Evolutionary conservation across 2,113 vertebrate genomes (phyloP).

Genomic region (Atherinomorus stipes): DNA sequence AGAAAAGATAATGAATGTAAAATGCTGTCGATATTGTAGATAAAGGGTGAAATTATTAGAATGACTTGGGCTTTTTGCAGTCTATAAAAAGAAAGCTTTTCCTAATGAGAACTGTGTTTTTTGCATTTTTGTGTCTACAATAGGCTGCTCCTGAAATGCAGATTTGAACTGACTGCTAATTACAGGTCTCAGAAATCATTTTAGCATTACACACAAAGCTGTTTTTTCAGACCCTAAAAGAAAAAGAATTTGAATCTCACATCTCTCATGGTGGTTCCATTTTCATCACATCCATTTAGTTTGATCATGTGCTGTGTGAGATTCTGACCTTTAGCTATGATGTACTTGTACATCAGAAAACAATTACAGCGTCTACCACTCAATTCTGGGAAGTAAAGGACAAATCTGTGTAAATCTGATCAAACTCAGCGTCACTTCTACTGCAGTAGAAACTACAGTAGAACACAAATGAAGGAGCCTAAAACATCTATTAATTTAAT

Average conservation of each 20-base stretch:
- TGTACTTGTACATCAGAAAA: no score
- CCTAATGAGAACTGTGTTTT: neutral
- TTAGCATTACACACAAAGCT: constrained; percentile 18
- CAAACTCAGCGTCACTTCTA: neutral
- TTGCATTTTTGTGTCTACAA: neutral
- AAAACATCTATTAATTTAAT: constrained; percentile 6
- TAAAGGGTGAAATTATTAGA: neutral
- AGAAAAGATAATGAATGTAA: neutral
- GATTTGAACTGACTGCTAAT: neutral
- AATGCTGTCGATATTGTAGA: neutral
- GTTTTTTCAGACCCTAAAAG: neutral
- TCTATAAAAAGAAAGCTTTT: no score
- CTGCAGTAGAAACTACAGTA: neutral
- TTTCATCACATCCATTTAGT: constrained; percentile 4
- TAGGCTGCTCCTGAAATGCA: neutral
- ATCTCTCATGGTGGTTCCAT: neutral
- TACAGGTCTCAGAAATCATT: neutral
- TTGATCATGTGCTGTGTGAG: no score
- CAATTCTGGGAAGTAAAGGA: neutral
- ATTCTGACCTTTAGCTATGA: neutral
- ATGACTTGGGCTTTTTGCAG: neutral
- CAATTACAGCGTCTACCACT: neutral
- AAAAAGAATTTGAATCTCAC: constrained; percentile 5
- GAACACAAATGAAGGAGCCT: neutral
- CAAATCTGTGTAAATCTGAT: no score